These are phyloP conservation scores for Patella ulyssiponensis DNA, from an alignment of 2,888 invertebrate genomes.

Conservation along the genomic window DNA sequence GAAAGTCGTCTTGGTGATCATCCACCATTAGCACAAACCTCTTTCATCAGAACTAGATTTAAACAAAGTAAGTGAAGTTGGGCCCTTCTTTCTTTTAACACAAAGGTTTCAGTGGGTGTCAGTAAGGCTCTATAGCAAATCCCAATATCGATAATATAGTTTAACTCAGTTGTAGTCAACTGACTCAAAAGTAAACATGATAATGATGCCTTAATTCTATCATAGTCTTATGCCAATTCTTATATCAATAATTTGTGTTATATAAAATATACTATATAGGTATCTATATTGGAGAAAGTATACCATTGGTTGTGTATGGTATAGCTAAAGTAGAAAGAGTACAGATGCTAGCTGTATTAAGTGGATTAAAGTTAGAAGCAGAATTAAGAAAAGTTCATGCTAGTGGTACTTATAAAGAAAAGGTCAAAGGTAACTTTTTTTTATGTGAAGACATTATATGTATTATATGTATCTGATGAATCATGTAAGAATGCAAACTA, in stretches of 20 bases:
- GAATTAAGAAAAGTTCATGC: conserved; percentile 92
- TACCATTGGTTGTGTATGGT: conserved; percentile 81
- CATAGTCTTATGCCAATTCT: too few relatives aligned
- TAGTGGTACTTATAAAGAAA: conserved; percentile 92
- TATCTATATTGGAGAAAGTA: conserved; percentile 69
- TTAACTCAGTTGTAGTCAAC: too few relatives aligned
- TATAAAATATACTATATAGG: conserved; percentile 44
- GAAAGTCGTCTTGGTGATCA: conserved; percentile 50
- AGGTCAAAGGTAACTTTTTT: conserved; percentile 72
- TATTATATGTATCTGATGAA: background rate
- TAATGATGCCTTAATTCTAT: too few relatives aligned
- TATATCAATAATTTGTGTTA: too few relatives aligned
- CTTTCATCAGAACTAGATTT: conserved; percentile 63
- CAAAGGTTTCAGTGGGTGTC: background rate
- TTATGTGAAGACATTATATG: background rate
- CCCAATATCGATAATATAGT: too few relatives aligned
- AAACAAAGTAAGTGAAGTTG: conserved; percentile 64
- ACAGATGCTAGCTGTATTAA: conserved; percentile 84
- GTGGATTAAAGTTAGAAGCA: conserved; percentile 93
- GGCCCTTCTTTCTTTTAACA: background rate
- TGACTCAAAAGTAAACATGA: too few relatives aligned
- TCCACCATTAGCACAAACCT: conserved; percentile 53
- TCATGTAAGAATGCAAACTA: background rate
- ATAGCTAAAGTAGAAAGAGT: conserved; percentile 82
- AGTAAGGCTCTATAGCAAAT: too few relatives aligned